A percentile compares a stretch with the other conserved stretches of the same genome.
These are phyloP conservation scores for Coenobita brevimanus DNA, from an alignment of 1,140 invertebrate genomes.

Conservation along the genomic window DNA sequence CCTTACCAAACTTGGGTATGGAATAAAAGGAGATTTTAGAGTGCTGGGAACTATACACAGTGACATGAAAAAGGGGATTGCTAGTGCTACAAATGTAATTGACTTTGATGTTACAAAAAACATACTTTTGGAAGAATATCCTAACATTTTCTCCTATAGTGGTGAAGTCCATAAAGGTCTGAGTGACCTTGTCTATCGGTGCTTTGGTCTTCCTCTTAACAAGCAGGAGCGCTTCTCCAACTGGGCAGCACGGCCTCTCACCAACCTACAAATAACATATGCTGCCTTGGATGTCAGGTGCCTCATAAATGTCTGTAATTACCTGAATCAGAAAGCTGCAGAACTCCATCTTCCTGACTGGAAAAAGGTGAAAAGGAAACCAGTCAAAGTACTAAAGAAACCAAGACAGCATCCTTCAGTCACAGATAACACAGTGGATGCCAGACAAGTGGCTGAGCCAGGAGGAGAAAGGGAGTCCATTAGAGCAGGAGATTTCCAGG, in stretches of 20 bases:
- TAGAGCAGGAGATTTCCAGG: conserved; percentile 28
- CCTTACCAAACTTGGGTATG: conserved; percentile 48
- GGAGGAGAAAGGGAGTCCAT: conserved; percentile 13
- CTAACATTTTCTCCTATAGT: conserved; percentile 35
- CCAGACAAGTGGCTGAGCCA: not conserved
- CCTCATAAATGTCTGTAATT: conserved; percentile 35
- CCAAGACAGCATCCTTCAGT: not conserved
- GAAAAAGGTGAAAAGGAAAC: conserved; percentile 19
- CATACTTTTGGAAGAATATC: conserved; percentile 19
- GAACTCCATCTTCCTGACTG: conserved; percentile 23
- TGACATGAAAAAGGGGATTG: conserved; percentile 29
- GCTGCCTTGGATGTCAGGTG: conserved; percentile 33
- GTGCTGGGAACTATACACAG: conserved; percentile 25
- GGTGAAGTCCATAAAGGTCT: conserved; percentile 35
- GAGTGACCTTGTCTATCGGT: conserved; percentile 47
- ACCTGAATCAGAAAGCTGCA: conserved; percentile 16
- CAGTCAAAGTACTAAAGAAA: conserved; percentile 11
- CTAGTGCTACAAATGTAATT: conserved; percentile 30
- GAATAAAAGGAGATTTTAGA: conserved; percentile 50
- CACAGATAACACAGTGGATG: not conserved
- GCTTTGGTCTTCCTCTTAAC: conserved; percentile 42
- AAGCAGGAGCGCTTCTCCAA: conserved; percentile 47
- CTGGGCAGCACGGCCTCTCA: conserved; percentile 47
- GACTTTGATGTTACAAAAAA: conserved; percentile 44
- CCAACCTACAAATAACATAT: conserved; percentile 37